A percentile compares a stretch with the other conserved stretches of the same genome.
These are phyloP conservation scores for Cariama cristata DNA, from an alignment of 2,113 vertebrate genomes.

Conservation along the genomic window DNA sequence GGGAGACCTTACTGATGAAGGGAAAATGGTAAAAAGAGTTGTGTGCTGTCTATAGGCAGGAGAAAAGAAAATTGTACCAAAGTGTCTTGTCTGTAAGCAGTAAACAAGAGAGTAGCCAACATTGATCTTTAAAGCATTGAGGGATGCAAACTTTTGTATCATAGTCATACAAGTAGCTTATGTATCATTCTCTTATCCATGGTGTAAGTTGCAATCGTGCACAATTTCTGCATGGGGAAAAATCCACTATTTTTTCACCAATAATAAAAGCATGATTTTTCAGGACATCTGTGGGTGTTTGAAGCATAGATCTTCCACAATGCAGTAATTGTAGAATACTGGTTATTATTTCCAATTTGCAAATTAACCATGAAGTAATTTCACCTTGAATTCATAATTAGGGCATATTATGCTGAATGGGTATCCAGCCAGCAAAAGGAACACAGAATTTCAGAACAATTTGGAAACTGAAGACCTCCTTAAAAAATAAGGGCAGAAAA, in stretches of 20 bases:
- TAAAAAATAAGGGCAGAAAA: not conserved
- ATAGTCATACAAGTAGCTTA: not conserved
- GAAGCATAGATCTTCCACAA: not conserved
- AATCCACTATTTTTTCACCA: not conserved
- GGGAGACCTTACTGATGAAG: not conserved
- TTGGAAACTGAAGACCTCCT: not conserved
- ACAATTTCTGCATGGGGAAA: not conserved
- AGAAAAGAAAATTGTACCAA: not conserved
- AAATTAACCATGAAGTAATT: not conserved
- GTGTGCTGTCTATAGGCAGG: not conserved
- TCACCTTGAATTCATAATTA: not conserved
- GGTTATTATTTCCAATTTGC: not conserved
- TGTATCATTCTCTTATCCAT: not conserved
- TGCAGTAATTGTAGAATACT: not conserved
- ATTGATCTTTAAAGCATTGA: not conserved
- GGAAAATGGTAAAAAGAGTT: not conserved
- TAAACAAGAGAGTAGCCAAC: not conserved
- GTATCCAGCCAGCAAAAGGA: not conserved
- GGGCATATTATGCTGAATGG: not conserved
- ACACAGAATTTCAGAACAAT: not conserved
- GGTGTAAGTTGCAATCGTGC: not conserved
- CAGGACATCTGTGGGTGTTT: not conserved
- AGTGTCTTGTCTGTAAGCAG: not conserved
- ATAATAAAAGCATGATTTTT: not conserved
- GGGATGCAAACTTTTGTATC: not conserved